Evolutionary conservation across 2,888 invertebrate species (phyloP).

Genomic region (Caenorhabditis sp.): DNA sequence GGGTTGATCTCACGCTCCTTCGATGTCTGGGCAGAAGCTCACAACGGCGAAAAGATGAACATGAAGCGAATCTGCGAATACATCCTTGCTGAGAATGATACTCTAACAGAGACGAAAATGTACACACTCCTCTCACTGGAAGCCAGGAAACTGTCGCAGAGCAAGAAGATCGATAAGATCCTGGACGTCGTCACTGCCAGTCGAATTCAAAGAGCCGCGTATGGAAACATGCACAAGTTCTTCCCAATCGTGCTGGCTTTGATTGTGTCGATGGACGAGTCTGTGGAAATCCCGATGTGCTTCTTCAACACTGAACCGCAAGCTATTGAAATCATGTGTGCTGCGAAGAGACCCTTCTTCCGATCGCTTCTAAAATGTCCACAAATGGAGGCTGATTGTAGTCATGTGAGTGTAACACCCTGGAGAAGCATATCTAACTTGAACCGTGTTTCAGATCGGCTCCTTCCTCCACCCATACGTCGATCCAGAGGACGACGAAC

Average conservation of each 20-base stretch:
- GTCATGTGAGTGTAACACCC: slow-evolving; percentile 40
- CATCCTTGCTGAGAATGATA: neutral
- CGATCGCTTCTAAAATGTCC: neutral
- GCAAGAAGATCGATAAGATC: slow-evolving; percentile 38
- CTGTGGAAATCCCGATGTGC: slow-evolving; percentile 27
- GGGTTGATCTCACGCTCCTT: slow-evolving; percentile 21
- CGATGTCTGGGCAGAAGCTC: slow-evolving; percentile 53
- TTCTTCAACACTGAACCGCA: slow-evolving; percentile 6
- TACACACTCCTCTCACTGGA: slow-evolving; percentile 24
- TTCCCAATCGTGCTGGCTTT: slow-evolving; percentile 35
- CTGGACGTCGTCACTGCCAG: slow-evolving; percentile 48
- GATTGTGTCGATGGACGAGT: slow-evolving; percentile 10
- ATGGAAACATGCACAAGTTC: neutral
- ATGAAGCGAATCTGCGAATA: slow-evolving; percentile 40
- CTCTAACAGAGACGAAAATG: neutral
- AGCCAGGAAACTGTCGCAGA: neutral
- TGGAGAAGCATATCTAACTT: too few relatives aligned
- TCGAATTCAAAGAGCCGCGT: slow-evolving; percentile 21
- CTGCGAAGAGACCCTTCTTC: slow-evolving; percentile 7
- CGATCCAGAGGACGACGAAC: slow-evolving; percentile 4
- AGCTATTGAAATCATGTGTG: neutral
- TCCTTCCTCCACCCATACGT: slow-evolving; percentile 36
- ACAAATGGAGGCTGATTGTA: slow-evolving; percentile 8
- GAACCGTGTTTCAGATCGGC: slow-evolving; percentile 22
- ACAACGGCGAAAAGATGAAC: slow-evolving; percentile 24